Conservation (phyloP, 2,888 invertebrate species). For the Leuctra nigra region DNA sequence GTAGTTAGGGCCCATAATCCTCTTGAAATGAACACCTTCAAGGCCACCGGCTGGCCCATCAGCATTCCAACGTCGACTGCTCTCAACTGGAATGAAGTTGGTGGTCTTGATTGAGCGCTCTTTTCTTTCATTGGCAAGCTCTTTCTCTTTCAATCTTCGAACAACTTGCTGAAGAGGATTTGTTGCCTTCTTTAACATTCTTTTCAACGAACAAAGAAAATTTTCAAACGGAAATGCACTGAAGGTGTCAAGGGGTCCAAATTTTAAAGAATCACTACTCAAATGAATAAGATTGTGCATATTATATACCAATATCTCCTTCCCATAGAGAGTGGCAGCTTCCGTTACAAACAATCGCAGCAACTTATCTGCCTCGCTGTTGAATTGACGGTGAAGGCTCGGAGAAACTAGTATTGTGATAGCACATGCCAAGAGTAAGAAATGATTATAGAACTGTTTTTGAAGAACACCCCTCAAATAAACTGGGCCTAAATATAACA, state of each 20-base stretch:
- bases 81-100: neutral
- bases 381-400: neutral
- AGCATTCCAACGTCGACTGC: neutral
- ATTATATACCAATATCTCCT: neutral
- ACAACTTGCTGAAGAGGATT: constrained; percentile 22
- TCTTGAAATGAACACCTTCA: neutral
- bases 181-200: constrained; percentile 20
- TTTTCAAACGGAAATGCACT: no score
- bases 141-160: neutral
- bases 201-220: no score
- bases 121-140: neutral
- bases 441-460: constrained; percentile 1
- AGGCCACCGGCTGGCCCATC: neutral
- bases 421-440: constrained; percentile 14
- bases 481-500: constrained; percentile 33
- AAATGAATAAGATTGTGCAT: neutral
- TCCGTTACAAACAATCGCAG: neutral
- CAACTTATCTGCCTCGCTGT: neutral
- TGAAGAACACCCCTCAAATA: constrained; percentile 30
- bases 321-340: neutral
- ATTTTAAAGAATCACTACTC: constrained; percentile 27
- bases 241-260: constrained; percentile 29
- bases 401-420: neutral
- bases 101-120: neutral
- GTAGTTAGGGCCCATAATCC: neutral